Evolutionary conservation across 2,888 invertebrate species (phyloP), one percentile per base, ranked within the genome.

Genomic region (Lydus trimaculatus): DNA sequence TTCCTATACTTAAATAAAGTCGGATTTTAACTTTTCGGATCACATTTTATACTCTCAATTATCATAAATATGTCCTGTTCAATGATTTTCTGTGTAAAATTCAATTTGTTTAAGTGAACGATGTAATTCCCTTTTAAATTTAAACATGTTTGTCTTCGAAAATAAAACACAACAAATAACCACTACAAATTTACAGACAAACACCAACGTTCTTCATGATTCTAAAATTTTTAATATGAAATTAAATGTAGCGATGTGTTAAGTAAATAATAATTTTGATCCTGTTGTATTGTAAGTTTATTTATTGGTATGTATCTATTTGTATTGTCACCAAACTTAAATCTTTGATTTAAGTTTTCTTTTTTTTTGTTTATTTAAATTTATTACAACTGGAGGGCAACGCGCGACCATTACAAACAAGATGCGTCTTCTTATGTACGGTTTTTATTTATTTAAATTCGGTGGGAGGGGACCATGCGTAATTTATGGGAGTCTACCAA

Each of bases 21-120:
- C 78, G 78, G 79, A 82, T 82, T 81, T 83, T 82, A 82, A 83
- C 79, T 82, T 82, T 83, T 80, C 82, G 74, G 79, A 81, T 81
- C 82, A 81, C 83, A 79, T 84, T 83, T 83, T 83, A 82, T 82
- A 82, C 79, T 79, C 84, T 83, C 83, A 84, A 85, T 85, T 85
- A 85, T 80, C 84, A 84, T 85, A 85, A 85, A 85, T 77, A 84
- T 85, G 84, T 83, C 84, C 70, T 64, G 75, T 80, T 76, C 79
- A 80, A 78, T 78, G 81, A 80, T 76, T 74, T 73, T 74, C 62
- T 72, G 74, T 80, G 81, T 84, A 83, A 83, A 83, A 82, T 83
- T 84, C 82, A 83, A 84, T 84, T 83, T 81, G 82, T 81, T 82
- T 79, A 79, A 80, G 80, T 78, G 79, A 79, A 78, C 75, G 75